These are phyloP conservation scores for Leptinotarsa peninsularis DNA, from an alignment of 2,888 invertebrate genomes.

Conservation along the genomic window DNA sequence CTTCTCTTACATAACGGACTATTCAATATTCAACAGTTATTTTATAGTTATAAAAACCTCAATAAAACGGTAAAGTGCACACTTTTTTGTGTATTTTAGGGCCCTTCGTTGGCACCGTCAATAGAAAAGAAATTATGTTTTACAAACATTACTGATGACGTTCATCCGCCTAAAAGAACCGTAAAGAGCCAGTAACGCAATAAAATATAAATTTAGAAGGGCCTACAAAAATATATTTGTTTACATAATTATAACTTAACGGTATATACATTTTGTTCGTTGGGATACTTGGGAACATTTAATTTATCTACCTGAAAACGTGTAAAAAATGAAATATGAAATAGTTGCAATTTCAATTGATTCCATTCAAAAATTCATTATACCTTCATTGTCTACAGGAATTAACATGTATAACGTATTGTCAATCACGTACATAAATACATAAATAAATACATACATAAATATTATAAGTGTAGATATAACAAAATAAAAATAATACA, in stretches of 20 bases:
- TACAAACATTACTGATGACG: not conserved
- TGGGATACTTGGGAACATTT: not conserved
- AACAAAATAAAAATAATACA: too few relatives aligned
- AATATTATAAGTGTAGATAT: too few relatives aligned
- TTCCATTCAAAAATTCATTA: too few relatives aligned
- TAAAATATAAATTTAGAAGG: not conserved
- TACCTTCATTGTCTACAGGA: too few relatives aligned
- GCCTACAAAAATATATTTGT: not conserved
- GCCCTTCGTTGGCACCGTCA: not conserved
- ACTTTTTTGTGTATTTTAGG: conserved; percentile 12
- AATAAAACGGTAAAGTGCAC: not conserved
- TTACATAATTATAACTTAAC: not conserved
- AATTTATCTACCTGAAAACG: too few relatives aligned
- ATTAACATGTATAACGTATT: too few relatives aligned
- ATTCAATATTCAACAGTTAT: not conserved
- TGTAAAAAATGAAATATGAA: too few relatives aligned
- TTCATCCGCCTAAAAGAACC: not conserved
- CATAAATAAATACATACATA: too few relatives aligned
- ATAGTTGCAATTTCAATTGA: too few relatives aligned
- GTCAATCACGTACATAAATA: too few relatives aligned
- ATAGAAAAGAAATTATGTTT: conserved; percentile 1
- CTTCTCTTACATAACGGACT: conserved; percentile 8
- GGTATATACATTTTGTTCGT: not conserved
- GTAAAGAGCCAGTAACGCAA: not conserved
- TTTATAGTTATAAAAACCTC: not conserved